Percentiles rank a stretch among this genome's conserved stretches.
These are phyloP conservation scores for Hydra vulgaris DNA, from an alignment of 30 jellyfish, hydroid and myxozoan genomes.

Conservation along the genomic window DNA sequence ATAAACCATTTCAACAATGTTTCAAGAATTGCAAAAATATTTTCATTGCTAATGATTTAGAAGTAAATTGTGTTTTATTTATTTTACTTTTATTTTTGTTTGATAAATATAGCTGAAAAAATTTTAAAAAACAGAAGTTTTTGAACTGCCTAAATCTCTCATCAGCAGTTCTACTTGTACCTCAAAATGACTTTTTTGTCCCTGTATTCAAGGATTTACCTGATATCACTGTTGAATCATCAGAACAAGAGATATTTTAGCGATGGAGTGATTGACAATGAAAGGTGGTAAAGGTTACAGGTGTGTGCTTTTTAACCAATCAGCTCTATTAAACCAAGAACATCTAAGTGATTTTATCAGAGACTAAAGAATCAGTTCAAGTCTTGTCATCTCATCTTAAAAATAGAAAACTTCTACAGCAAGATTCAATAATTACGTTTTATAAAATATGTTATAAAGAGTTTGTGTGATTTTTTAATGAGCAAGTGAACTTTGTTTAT, in stretches of 20 bases:
- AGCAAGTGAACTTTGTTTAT: constrained; percentile 18
- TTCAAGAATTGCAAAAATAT: not conserved
- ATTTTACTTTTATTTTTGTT: not conserved
- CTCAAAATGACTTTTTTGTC: constrained; percentile 27
- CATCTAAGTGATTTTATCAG: constrained; percentile 24
- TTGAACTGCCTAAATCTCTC: constrained; percentile 23
- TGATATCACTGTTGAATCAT: not conserved
- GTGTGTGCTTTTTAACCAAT: constrained; percentile 3
- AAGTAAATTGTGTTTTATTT: not conserved
- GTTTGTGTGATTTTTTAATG: constrained; percentile 3
- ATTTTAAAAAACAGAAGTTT: constrained; percentile 14
- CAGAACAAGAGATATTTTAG: constrained; percentile 2
- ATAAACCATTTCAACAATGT: no score
- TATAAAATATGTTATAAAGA: constrained; percentile 20
- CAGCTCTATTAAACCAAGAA: constrained; percentile 24
- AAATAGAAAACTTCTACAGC: constrained; percentile 22
- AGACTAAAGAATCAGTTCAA: constrained; percentile 26
- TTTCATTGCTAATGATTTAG: not conserved
- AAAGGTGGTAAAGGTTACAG: constrained; percentile 16
- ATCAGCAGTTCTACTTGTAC: constrained; percentile 32
- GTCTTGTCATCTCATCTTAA: constrained; percentile 23
- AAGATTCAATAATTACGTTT: constrained; percentile 17
- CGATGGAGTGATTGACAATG: constrained; percentile 19
- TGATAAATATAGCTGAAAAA: constrained; percentile 12
- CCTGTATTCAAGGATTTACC: constrained; percentile 34